These are phyloP conservation scores for Macaria notata DNA, from an alignment of 2,888 invertebrate genomes.

Conservation along the genomic window DNA sequence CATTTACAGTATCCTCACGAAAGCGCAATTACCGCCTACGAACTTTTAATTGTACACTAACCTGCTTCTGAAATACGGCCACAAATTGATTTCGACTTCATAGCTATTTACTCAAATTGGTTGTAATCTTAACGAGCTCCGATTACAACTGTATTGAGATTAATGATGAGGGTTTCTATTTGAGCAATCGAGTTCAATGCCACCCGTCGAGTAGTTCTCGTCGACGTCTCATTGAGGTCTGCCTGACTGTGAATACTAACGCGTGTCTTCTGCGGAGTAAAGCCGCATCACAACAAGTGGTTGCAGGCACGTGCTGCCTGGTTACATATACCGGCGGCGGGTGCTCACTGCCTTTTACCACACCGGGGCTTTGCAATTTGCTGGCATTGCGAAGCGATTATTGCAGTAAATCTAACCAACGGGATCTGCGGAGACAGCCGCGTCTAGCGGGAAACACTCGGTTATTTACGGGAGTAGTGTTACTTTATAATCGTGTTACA, in stretches of 20 bases:
- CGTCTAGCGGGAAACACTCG: constrained; percentile 26
- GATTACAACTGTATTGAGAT: constrained; percentile 30
- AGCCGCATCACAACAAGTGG: constrained; percentile 30
- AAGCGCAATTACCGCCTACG: constrained; percentile 52
- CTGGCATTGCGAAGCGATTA: constrained; percentile 53
- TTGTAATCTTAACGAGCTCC: constrained; percentile 30
- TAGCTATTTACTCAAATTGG: constrained; percentile 31
- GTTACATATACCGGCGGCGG: constrained; percentile 61
- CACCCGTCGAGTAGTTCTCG: constrained; percentile 19
- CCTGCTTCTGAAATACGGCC: constrained; percentile 41
- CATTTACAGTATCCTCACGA: constrained; percentile 35
- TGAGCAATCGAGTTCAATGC: constrained; percentile 28
- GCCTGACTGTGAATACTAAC: constrained; percentile 42
- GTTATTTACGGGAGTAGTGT: background rate
- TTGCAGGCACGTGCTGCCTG: constrained; percentile 42
- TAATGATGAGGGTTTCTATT: constrained; percentile 23
- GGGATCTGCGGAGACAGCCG: constrained; percentile 40
- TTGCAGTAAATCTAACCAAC: constrained; percentile 54
- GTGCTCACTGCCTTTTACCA: constrained; percentile 62
- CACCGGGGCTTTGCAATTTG: constrained; percentile 58
- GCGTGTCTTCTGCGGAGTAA: constrained; percentile 35
- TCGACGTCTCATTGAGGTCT: constrained; percentile 44
- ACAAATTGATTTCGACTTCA: constrained; percentile 52
- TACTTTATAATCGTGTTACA: too few species aligned
- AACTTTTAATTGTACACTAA: constrained; percentile 48